A percentile compares a stretch with the other conserved stretches of the same genome.
phyloP scores from a whole-genome alignment of 2,888 invertebrate genomes.

The Lysandra coridon region DNA sequence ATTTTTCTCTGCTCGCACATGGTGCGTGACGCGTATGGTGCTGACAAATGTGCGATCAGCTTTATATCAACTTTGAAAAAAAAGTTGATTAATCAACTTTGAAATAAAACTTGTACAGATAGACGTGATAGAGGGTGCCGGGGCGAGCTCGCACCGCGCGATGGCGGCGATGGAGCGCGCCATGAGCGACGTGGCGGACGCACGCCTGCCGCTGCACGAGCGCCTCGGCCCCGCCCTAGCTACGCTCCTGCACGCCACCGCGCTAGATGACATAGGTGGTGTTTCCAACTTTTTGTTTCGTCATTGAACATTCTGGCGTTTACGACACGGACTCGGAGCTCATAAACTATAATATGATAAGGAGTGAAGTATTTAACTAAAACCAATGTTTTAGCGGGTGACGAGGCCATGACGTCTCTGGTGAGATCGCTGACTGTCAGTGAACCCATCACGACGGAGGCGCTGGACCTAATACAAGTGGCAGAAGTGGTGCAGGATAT shows the following conservation, averaged over 20 bases:
- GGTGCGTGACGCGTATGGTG: too few species aligned
- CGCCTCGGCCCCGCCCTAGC: slow-evolving; percentile 64
- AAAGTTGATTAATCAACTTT: too few species aligned
- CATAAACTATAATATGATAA: too few species aligned
- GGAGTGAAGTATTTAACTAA: not conserved
- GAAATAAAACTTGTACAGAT: slow-evolving; percentile 45
- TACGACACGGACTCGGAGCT: too few species aligned
- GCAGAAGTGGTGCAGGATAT: slow-evolving; percentile 57
- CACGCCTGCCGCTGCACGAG: slow-evolving; percentile 47
- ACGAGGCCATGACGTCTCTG: slow-evolving; percentile 66
- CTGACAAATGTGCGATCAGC: too few species aligned
- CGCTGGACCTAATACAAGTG: slow-evolving; percentile 53
- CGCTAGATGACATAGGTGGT: slow-evolving; percentile 52
- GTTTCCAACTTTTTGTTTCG: not conserved
- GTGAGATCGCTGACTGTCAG: slow-evolving; percentile 60
- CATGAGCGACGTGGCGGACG: slow-evolving; percentile 53
- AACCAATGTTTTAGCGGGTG: slow-evolving; percentile 49
- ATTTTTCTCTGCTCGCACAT: too few species aligned
- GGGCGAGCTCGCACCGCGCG: slow-evolving; percentile 46
- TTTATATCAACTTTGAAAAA: too few species aligned
- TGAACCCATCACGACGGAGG: slow-evolving; percentile 52
- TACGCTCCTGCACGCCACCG: slow-evolving; percentile 57
- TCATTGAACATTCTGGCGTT: too few species aligned
- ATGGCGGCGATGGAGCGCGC: slow-evolving; percentile 60
- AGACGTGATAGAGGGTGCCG: slow-evolving; percentile 57